Evolutionary conservation across 1,140 invertebrate species (phyloP).

Genomic region (Archivesica marissinica): DNA sequence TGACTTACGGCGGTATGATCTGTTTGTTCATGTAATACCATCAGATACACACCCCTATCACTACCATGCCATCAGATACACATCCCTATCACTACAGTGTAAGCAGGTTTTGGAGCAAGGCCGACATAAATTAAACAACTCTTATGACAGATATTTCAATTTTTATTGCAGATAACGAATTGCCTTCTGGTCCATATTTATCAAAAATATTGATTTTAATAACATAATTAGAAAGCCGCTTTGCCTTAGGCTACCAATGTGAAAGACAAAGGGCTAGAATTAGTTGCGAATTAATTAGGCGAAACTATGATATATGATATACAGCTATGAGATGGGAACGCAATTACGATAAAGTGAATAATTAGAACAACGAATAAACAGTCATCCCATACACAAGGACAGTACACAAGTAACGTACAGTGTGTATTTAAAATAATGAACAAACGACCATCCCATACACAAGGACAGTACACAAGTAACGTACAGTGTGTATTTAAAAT

Average conservation of each 20-base stretch:
- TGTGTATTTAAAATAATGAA: too few relatives aligned
- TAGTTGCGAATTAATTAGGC: constrained; percentile 23
- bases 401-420: too few relatives aligned
- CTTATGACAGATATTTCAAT: constrained; percentile 54
- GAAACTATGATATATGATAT: constrained; percentile 40
- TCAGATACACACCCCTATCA: not conserved
- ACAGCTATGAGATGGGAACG: too few relatives aligned
- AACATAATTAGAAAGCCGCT: constrained; percentile 34
- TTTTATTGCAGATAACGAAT: constrained; percentile 37
- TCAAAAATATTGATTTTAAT: constrained; percentile 62
- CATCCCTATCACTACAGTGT: not conserved
- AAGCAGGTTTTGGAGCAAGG: constrained; percentile 16
- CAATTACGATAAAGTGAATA: too few relatives aligned
- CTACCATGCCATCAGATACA: not conserved
- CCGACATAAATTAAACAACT: constrained; percentile 49
- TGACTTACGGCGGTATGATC: not conserved
- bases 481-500: too few relatives aligned
- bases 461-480: too few relatives aligned
- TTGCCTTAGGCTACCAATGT: not conserved
- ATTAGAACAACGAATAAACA: too few relatives aligned
- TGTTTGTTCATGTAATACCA: too few relatives aligned
- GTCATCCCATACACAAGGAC: too few relatives aligned
- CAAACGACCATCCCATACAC: too few relatives aligned
- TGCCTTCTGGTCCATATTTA: constrained; percentile 32
- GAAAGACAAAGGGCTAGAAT: constrained; percentile 27